These are phyloP conservation scores for Drosophila insularis DNA, from an alignment of 1,140 invertebrate species.

Conservation along the genomic window DNA sequence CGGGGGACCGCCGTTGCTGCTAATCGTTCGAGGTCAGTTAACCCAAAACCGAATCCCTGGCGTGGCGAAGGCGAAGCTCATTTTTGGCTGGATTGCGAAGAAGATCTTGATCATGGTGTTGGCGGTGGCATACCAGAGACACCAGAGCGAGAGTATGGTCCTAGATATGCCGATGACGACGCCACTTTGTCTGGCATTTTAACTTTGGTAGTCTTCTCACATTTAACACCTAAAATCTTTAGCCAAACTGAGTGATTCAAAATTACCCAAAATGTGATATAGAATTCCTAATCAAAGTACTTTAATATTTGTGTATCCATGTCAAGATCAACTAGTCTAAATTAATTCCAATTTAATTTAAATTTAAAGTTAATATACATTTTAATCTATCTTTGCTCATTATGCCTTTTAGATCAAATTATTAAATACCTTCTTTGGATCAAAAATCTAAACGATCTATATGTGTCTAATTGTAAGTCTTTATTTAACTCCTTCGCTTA, in stretches of 20 bases:
- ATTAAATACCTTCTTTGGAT: too few species aligned
- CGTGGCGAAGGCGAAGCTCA: slow-evolving; percentile 28
- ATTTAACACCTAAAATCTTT: background rate
- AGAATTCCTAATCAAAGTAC: background rate
- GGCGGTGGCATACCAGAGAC: slow-evolving; percentile 23
- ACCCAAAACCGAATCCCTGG: slow-evolving; percentile 33
- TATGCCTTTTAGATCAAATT: too few species aligned
- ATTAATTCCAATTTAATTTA: too few species aligned
- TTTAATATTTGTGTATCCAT: too few species aligned
- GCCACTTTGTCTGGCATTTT: slow-evolving; percentile 61
- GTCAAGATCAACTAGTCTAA: too few species aligned
- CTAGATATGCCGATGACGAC: slow-evolving; percentile 30
- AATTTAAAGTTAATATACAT: too few species aligned
- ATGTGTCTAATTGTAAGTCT: too few species aligned
- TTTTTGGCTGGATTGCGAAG: slow-evolving; percentile 28
- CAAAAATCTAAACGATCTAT: too few species aligned
- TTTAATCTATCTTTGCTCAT: too few species aligned
- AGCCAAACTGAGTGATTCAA: background rate
- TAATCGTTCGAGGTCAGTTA: slow-evolving; percentile 78
- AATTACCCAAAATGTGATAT: background rate
- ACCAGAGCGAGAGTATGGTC: background rate
- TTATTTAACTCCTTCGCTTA: too few species aligned
- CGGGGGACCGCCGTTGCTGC: slow-evolving; percentile 56
- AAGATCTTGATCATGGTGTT: slow-evolving; percentile 28
- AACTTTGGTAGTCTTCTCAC: background rate